Evolutionary conservation across 2,888 invertebrate genomes (phyloP).

Genomic region (Patella caerulea): DNA sequence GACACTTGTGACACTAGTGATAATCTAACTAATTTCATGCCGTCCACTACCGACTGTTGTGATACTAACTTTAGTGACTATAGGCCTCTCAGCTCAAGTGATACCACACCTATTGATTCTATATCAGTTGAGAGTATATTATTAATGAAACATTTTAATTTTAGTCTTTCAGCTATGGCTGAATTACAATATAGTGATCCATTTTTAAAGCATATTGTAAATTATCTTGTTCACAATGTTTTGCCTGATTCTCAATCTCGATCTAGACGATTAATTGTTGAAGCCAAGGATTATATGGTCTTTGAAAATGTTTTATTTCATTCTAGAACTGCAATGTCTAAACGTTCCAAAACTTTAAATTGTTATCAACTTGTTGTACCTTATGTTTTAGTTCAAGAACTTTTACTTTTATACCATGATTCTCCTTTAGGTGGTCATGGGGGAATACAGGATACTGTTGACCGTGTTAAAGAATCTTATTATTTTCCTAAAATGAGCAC

Average conservation of each 20-base stretch:
- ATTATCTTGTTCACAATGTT: constrained; percentile 15
- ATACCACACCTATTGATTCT: neutral
- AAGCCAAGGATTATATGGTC: constrained; percentile 27
- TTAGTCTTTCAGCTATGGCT: neutral
- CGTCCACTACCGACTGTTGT: neutral
- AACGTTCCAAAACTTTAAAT: constrained; percentile 22
- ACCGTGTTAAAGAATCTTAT: constrained; percentile 25
- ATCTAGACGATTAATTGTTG: constrained; percentile 27
- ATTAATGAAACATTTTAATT: constrained; percentile 7
- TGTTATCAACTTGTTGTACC: constrained; percentile 32
- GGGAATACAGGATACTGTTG: constrained; percentile 30
- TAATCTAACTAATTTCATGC: neutral
- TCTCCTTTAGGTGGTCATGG: constrained; percentile 28
- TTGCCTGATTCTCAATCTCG: constrained; percentile 29
- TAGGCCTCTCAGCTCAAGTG: too few species aligned
- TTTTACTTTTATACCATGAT: constrained; percentile 27
- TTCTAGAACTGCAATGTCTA: constrained; percentile 21
- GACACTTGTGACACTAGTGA: neutral
- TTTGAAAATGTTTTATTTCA: constrained; percentile 33
- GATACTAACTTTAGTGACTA: neutral
- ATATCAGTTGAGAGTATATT: neutral
- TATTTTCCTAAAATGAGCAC: constrained; percentile 23
- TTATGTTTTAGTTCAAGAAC: constrained; percentile 20
- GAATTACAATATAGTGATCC: constrained; percentile 19
- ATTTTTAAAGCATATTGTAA: neutral